Base-by-base conservation (phyloP, 2,888 invertebrate species). In the Acronicta leporina region DNA sequence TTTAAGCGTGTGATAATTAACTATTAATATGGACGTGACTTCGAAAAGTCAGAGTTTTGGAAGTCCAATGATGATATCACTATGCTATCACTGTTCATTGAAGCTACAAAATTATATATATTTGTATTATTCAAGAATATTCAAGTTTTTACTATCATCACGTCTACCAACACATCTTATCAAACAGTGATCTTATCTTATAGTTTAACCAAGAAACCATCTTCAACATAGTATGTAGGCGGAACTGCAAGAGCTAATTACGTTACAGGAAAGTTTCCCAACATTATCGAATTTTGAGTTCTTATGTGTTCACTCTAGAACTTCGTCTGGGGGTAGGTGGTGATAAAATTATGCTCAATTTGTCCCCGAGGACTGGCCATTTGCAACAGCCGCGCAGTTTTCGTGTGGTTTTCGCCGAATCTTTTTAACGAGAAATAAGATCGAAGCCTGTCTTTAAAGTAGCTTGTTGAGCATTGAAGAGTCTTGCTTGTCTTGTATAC, bases 321-420 rank as follows among this genome's bases (percentile, higher is more conserved):
- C 81, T 87, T 84, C 62, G 50, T n/a, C 43, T 63, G 67, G 51
- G 66, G 81, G 77, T 86, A 84, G 80, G 76, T 79, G 81, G 84
- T 87, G 85, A 89, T 89, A 90, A 91, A 91, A 90, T 90, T 87
- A 87, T 84, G 77, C 79, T 68, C 85, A 88, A 88, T 90, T 92
- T 88, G 86, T 89, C 84, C 81, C 59, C 77, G 68, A 65, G 77
- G 82, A 71, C 81, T 77, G 80, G 82, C 86, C 87, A 86, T 92
- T 92, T 82, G 81, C 82, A 82, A 85, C 91, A 92, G 86, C 89
- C 86, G 89, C 77, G 80, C 80, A 60, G 73, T 70, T 75, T 73
- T 64, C 68, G 75, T 42, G 63, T 75, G 84, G 83, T 80, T 84
- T 85, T 79, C 71, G 73, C 70, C 72, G 78, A 67, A 72, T 56